Conservation (phyloP, 2,113 vertebrate species). For the Megaceryle torquata region DNA sequence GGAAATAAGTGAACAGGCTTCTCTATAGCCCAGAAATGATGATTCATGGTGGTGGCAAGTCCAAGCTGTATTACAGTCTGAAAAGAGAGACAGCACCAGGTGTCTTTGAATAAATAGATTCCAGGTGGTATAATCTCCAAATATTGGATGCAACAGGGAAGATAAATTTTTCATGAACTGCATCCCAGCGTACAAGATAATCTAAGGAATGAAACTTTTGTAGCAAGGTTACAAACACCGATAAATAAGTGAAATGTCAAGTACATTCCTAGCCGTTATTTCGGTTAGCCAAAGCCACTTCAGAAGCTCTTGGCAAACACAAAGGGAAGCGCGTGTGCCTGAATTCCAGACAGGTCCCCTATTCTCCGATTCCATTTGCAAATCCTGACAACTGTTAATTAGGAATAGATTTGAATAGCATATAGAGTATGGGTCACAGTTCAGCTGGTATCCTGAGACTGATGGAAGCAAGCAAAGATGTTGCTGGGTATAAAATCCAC, state of each 20-base stretch:
- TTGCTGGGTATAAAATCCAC: background rate
- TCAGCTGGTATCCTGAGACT: background rate
- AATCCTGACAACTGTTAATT: background rate
- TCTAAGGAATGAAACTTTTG: constrained; percentile 51
- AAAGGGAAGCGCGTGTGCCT: background rate
- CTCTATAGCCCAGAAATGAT: background rate
- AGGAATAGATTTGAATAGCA: background rate
- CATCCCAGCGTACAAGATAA: background rate
- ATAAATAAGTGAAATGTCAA: constrained; percentile 48
- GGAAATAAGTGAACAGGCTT: background rate
- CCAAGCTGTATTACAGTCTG: background rate
- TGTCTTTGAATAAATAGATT: constrained; percentile 38
- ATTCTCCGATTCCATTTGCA: background rate
- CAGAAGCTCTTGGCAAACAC: constrained; percentile 35
- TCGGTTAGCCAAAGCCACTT: constrained; percentile 39
- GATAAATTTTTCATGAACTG: constrained; percentile 53
- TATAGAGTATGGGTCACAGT: background rate
- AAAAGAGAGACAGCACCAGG: background rate
- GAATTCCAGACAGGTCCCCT: background rate
- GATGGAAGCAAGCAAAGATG: background rate
- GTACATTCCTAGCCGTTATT: constrained; percentile 39
- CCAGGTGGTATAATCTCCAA: constrained; percentile 41
- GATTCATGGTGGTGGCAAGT: background rate
- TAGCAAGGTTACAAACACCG: constrained; percentile 58
- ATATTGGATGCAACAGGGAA: constrained; percentile 27